Base-by-base conservation (phyloP, 2,888 invertebrate genomes). In the Prostheceraeus crozeri region DNA sequence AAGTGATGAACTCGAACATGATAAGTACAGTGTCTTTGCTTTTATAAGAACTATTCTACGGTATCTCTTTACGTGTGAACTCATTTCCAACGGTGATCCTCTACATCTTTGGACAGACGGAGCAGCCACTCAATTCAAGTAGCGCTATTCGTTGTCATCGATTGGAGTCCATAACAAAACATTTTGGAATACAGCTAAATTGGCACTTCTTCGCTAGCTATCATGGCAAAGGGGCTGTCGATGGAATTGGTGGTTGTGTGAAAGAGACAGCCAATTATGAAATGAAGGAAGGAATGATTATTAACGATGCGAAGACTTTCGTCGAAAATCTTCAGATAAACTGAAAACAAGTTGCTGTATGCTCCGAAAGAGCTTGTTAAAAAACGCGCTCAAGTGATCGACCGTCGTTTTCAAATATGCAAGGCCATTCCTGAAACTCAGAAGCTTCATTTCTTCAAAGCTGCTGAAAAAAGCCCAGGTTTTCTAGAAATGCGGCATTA, bases 1-100 rank as follows among this genome's bases (percentile, higher is more conserved):
- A 33, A 33, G 33, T 33, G 33, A 33, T 33, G 33, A 33, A 33
- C 8, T 33, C 8, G 33, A 33, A 33, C 33, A 33, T n/a, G 33
- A 33, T n/a, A 33, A 33, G n/a, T 33, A 33, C n/a, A n/a, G 8
- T 33, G 33, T 33, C 8, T 33, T 10, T 33, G 33, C 33, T 8
- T 33, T 33, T 33, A 8, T 33, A n/a, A 33, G 33, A n/a, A 33
- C 33, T 10, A 33, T 33, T 33, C n/a, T 33, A 11, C n/a, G 8
- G 8, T 8, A 33, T 33, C 33, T 33, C n/a, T 8, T 33, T 33
- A 33, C 33, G 33, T 10, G 33, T 10, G n/a, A 33, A 8, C n/a
- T 10, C 33, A n/a, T 10, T n/a, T n/a, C 8, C 8, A 33, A 11
- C 8, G n/a, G 8, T 8, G 8, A 33, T n/a, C 33, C n/a, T 10